Conservation (phyloP, 2,113 vertebrate species). For the Chamaea fasciata region DNA sequence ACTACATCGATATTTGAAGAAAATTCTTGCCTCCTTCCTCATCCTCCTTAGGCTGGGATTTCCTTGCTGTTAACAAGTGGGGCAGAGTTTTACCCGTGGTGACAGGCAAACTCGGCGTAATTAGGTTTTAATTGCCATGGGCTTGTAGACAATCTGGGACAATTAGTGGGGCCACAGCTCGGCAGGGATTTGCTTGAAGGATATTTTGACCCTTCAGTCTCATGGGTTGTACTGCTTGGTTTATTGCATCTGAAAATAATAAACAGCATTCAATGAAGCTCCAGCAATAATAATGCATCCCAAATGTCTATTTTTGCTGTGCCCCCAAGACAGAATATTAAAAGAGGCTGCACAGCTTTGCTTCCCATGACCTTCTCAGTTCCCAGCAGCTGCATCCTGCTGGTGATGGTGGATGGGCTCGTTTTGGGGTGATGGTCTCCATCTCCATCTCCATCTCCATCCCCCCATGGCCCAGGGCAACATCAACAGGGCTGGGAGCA, state of each 20-base stretch:
- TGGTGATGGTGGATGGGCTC: not conserved
- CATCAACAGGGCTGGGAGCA: not conserved
- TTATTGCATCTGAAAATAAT: slow-evolving; percentile 16
- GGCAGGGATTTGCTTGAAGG: not conserved
- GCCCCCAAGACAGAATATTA: not conserved
- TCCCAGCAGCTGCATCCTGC: not conserved
- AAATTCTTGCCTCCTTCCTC: not conserved
- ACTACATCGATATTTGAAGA: not conserved
- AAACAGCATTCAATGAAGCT: not conserved
- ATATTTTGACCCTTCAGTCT: not conserved
- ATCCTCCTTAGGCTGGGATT: not conserved
- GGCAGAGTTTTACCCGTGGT: not conserved
- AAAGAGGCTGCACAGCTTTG: not conserved
- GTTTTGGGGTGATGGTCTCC: not conserved
- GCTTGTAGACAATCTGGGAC: not conserved
- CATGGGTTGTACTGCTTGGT: not conserved
- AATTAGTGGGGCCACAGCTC: not conserved
- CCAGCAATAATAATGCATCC: not conserved
- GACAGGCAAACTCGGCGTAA: not conserved
- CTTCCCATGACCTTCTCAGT: not conserved
- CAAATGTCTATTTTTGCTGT: not conserved
- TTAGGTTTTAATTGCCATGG: not conserved
- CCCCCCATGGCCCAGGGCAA: rapidly evolving
- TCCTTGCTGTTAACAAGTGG: not conserved
- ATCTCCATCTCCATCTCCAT: not conserved